Percentiles rank a stretch among this genome's conserved stretches.
Conservation (phyloP, 1,140 invertebrate species). For the Neodiprion pinetum region DNA sequence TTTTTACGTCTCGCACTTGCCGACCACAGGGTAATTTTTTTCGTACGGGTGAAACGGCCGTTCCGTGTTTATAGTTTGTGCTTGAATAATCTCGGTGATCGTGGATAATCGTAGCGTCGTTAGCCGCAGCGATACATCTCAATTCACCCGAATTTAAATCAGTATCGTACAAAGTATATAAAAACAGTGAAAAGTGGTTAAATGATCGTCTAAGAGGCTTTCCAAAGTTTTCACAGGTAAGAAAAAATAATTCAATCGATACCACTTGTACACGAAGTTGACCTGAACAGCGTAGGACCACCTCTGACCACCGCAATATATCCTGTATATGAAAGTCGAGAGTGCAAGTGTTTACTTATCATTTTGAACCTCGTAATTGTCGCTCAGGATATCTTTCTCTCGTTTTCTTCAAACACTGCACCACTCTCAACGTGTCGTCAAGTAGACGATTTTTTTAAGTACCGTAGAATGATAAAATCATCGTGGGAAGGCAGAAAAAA, state of each 20-base stretch:
- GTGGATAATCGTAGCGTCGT: too few relatives aligned
- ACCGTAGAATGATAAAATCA: background rate
- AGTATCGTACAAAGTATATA: background rate
- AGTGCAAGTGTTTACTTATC: slow-evolving; percentile 1
- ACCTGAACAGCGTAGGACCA: too few relatives aligned
- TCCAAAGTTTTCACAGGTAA: background rate
- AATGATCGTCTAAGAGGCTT: background rate
- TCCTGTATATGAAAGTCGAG: background rate
- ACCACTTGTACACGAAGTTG: background rate
- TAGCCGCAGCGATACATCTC: too few relatives aligned
- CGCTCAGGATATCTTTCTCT: background rate
- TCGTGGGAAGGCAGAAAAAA: background rate
- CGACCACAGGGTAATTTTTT: too few relatives aligned
- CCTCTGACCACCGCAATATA: background rate
- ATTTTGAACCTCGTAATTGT: background rate
- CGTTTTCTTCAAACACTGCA: background rate
- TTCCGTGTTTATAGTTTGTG: too few relatives aligned
- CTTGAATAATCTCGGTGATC: too few relatives aligned
- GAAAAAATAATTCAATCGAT: background rate
- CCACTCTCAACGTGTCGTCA: background rate
- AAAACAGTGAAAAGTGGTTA: background rate
- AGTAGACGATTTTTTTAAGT: background rate
- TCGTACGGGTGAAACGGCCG: too few relatives aligned
- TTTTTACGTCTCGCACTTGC: too few relatives aligned
- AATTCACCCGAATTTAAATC: too few relatives aligned